A percentile compares a stretch with the other conserved stretches of the same genome.
phyloP scores from a whole-genome alignment of 2,113 vertebrate species.

The Pseudolaguvia tuberculata region DNA sequence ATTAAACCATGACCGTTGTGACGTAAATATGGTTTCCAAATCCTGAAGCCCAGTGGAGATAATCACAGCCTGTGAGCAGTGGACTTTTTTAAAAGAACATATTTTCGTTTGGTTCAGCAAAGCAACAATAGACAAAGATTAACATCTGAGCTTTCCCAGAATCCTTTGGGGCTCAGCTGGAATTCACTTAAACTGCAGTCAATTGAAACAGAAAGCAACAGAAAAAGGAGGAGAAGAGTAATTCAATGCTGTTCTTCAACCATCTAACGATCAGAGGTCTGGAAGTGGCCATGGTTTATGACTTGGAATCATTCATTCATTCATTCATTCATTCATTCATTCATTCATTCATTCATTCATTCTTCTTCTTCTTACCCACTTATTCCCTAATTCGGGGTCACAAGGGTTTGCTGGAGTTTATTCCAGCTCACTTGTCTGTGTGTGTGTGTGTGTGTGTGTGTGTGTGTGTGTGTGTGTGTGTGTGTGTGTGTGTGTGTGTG shows the following conservation, averaged over 20 bases:
- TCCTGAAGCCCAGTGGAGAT: slow-evolving; percentile 42
- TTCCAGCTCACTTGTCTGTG: too few species aligned
- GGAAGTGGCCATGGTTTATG: not conserved
- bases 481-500: too few species aligned
- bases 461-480: too few species aligned
- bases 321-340: not conserved
- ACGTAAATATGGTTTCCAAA: slow-evolving; percentile 50
- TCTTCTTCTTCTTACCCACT: too few species aligned
- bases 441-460: too few species aligned
- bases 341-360: too few species aligned
- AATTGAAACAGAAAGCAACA: slow-evolving; percentile 13
- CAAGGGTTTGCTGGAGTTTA: too few species aligned
- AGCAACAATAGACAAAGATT: slow-evolving; percentile 29
- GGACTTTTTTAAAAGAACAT: slow-evolving; percentile 18
- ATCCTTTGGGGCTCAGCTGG: slow-evolving; percentile 23
- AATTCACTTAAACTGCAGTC: not conserved
- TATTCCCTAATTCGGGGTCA: too few species aligned
- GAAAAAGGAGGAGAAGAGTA: not conserved
- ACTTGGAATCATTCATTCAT: not conserved
- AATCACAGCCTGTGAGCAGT: slow-evolving; percentile 44
- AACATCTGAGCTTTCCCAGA: slow-evolving; percentile 16
- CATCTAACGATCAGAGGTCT: not conserved
- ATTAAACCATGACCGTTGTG: slow-evolving; percentile 45
- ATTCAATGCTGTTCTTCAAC: not conserved
- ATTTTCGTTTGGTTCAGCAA: slow-evolving; percentile 38